Base-by-base conservation (phyloP, 2,113 vertebrate species). In the Leuciscus idus region DNA sequence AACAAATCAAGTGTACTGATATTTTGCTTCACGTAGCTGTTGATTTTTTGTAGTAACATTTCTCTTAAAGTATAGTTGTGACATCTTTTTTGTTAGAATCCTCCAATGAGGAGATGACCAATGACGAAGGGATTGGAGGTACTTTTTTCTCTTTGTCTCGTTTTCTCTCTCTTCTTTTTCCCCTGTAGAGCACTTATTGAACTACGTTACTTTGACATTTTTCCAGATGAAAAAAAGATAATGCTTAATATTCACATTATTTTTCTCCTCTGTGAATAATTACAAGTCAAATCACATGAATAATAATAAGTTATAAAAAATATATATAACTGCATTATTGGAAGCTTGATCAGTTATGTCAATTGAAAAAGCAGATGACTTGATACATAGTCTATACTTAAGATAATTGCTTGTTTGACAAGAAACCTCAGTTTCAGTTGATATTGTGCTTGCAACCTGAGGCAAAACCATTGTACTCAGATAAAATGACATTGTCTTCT, bases 31-130 rank as follows among this genome's bases (percentile, higher is more conserved):
- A 62, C 43, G 39, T 21, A 26, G 26, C 4, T 64, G 28, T 23
- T 72, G 10, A 13, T 78, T 8, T 33, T 43, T 57, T 33, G 4
- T 57, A 12, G 10, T 78, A 74, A 48, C 39, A 48, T 2, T 48
- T n/a, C 43, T 48, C 13, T 17, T 50, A 1, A 46, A 10, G 30
- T 62, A 80, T 10, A 64, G 50, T 13, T 62, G 23, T 21, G 36
- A 12, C 4, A 0, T 26, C 2, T 75, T 48, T 46, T 43, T 43
- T 66, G 4, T 19, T 66, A 87, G 86, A 89, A 52, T 82, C 76
- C 26, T 87, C 79, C 28, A 64, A 52, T 26, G 86, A 87, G 3
- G 88, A 87, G 9, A 84, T 87, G 84, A 70, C 39, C 4, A 6
- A 30, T 15, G 52, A 78, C 8, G 68, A 73, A 43, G 68, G 62